Evolutionary conservation across 2,113 vertebrate species (phyloP).

Genomic region (Podilymbus podiceps): DNA sequence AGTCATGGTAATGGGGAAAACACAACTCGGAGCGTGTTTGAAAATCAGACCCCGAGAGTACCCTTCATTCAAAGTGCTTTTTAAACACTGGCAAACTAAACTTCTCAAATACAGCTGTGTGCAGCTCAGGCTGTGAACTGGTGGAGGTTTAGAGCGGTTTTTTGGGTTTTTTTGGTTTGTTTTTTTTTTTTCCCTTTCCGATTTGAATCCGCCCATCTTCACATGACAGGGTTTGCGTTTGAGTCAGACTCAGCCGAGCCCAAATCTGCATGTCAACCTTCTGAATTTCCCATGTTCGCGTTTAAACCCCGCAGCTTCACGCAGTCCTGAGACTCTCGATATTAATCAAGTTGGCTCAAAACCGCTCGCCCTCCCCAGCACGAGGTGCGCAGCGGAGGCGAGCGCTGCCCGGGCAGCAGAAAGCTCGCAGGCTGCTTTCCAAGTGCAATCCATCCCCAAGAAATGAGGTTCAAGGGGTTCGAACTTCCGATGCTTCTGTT

Average conservation of each 20-base stretch:
- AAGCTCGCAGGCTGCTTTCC: not conserved
- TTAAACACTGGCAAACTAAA: not conserved
- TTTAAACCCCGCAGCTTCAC: not conserved
- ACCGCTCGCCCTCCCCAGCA: not conserved
- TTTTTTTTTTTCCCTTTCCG: not conserved
- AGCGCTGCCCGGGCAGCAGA: not conserved
- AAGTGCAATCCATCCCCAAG: not conserved
- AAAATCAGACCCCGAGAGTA: not conserved
- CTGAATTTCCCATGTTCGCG: not conserved
- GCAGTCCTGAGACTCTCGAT: fast-evolving
- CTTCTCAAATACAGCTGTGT: not conserved
- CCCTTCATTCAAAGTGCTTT: not conserved
- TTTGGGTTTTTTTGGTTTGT: too few relatives aligned
- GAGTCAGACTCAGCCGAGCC: not conserved
- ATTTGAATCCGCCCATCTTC: not conserved
- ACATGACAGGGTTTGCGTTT: not conserved
- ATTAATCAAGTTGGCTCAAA: not conserved
- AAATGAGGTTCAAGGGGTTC: fast-evolving
- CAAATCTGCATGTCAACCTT: not conserved
- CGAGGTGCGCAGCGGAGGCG: fast-evolving
- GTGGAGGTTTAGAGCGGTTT: not conserved
- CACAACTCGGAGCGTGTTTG: not conserved
- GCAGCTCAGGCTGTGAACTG: not conserved
- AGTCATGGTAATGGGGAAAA: not conserved
- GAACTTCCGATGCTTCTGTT: fast-evolving